Evolutionary conservation across 2,888 invertebrate species (phyloP), one percentile per base, ranked within the genome.

Genomic region (Lobophora halterata): DNA sequence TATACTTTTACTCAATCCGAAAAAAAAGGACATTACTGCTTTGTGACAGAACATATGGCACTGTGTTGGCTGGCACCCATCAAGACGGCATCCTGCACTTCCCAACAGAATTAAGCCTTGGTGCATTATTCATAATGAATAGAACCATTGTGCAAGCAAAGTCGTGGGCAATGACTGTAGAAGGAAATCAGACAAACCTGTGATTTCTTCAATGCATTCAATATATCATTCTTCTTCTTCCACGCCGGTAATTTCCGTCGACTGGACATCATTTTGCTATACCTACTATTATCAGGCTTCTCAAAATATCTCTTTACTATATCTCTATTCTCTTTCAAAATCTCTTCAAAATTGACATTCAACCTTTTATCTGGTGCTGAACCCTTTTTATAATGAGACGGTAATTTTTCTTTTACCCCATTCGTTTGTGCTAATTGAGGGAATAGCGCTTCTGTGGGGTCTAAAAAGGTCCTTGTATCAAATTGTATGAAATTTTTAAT

Each of bases 191-290:
- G 3, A 52, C 52, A 49, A 28, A 90, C 89, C 77, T 90, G 92
- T 34, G 91, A 91, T 33, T 89, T 86, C 17, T 89, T 80, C 19
- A 95, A 88, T 0, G 90, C 82, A 46, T 90, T 87, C 40, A 95
- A 74, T 55, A 95, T 93, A 42, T 92, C 91, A 19, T 90, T 86
- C 76, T 89, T 91, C 64, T 91, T 91, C 8, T 83, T 77, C 91
- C 93, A 95, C 0, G 94, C 94, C 0, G 95, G 95, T 30, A 95
- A 73, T 55, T 90, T 89, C 60, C 86, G 88, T 41, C 95, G 82
- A 0, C 65, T 69, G 3, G 88, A 78, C 61, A 93, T 82, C 91
- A 94, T 92, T 70, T 89, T 91, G 38, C 88, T 82, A 63, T 93
- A 95, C 43, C 88, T 89, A 29, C 88, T 79, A 55, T 91, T 90